Base-by-base conservation (phyloP, 2,888 invertebrate species). In the Spisula subtruncata region DNA sequence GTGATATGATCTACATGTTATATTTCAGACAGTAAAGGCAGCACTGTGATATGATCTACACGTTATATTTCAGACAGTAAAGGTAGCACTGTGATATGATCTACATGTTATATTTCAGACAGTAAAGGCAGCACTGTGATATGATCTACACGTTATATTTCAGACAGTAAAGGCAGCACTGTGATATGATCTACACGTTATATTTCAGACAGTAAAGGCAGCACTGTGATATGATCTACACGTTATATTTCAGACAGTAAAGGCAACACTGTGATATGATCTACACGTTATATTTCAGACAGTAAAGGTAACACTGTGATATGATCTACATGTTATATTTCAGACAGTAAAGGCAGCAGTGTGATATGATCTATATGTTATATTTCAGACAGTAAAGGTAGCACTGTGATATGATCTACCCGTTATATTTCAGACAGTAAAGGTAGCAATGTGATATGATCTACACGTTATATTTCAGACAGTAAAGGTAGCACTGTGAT, bases 61-160 rank as follows among this genome's bases (percentile, higher is more conserved):
- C n/a, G n/a, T n/a, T 54, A 48, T 35, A 35, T 79, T 87, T 32
- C 89, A 85, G 85, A 87, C 66, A 66, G 35, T 6, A 48, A 18
- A 14, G 83, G 75, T 0, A 41, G 35, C 18, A 75, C 83, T 25
- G 88, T n/a, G n/a, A n/a, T n/a, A n/a, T n/a, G n/a, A n/a, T n/a
- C n/a, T n/a, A n/a, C n/a, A n/a, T n/a, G n/a, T n/a, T 54, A 48
- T 35, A 35, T 79, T 87, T 32, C 89, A 85, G 85, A 87, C 66
- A 66, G 35, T 6, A 48, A 18, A 14, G 83, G 75, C 2, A 41
- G 35, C 18, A 75, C 83, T 25, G 88, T n/a, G n/a, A n/a, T n/a
- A n/a, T n/a, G n/a, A n/a, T n/a, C n/a, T n/a, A n/a, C n/a, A n/a
- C n/a, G n/a, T n/a, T 54, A 48, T 35, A 35, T 79, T 87, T 32